These are phyloP conservation scores for Camelus dromedarius DNA, from an alignment of 2,113 vertebrate species.

Conservation along the genomic window DNA sequence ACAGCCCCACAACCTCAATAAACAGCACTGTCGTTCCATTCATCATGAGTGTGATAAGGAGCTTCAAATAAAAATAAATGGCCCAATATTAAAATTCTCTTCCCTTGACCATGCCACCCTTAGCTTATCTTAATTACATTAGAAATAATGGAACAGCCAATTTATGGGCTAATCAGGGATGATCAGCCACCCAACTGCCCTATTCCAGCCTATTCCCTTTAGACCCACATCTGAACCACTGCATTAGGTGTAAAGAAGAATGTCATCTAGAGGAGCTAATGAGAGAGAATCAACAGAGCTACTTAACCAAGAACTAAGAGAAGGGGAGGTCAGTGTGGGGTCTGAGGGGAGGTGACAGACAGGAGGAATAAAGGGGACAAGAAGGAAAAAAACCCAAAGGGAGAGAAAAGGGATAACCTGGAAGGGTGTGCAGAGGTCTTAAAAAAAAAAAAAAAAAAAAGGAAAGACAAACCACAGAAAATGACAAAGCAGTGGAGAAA, in stretches of 20 bases:
- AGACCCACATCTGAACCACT: not conserved
- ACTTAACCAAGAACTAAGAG: not conserved
- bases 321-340: not conserved
- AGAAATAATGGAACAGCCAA: constrained; percentile 46
- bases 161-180: constrained; percentile 43
- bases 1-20: not conserved
- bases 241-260: constrained; percentile 29
- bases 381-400: not conserved
- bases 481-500: not conserved
- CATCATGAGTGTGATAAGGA: not conserved
- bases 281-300: not conserved
- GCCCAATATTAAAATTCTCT: constrained; percentile 59
- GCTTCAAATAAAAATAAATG: constrained; percentile 62
- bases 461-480: not conserved
- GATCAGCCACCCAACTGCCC: constrained; percentile 35
- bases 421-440: not conserved
- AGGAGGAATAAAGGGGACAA: not conserved
- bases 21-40: constrained; percentile 27
- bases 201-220: not conserved
- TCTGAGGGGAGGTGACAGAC: not conserved
- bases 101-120: constrained; percentile 19
- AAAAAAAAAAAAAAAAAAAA: not conserved
- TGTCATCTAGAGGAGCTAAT: not conserved
- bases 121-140: constrained; percentile 63
- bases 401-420: not conserved